Evolutionary conservation across 2,797 vertebrate genomes (phyloP).

Genomic region (Diplodus sargus): DNA sequence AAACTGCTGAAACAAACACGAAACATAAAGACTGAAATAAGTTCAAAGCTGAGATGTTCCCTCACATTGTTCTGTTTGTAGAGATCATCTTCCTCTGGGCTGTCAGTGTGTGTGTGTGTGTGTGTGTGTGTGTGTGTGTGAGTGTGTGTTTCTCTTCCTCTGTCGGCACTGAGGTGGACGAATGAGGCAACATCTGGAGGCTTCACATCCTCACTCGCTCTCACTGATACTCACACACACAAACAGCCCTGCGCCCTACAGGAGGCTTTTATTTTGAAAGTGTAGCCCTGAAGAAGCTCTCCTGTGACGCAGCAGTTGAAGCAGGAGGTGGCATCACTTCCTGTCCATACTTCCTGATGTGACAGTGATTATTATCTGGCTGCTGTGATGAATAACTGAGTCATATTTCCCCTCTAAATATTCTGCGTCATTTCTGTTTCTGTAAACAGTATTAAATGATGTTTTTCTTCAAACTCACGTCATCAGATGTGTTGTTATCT

Average conservation of each 20-base stretch:
- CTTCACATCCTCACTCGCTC: constrained; percentile 19
- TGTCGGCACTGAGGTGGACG: constrained; percentile 13
- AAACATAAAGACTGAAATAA: not conserved
- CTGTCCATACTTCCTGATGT: constrained; percentile 29
- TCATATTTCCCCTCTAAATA: constrained; percentile 23
- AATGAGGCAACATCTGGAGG: constrained; percentile 28
- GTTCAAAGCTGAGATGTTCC: constrained; percentile 31
- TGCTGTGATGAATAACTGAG: constrained; percentile 20
- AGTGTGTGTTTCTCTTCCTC: constrained; percentile 25
- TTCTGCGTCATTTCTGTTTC: constrained; percentile 1
- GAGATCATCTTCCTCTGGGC: constrained; percentile 48
- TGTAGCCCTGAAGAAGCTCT: not conserved
- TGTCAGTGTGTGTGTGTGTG: constrained; percentile 3
- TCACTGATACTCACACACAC: too few relatives aligned
- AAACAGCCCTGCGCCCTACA: not conserved
- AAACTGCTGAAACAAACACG: not conserved
- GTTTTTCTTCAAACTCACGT: not conserved
- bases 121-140: constrained; percentile 13
- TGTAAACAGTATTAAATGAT: not conserved
- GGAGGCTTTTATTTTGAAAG: constrained; percentile 47
- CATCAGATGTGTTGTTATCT: not conserved
- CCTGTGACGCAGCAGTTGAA: constrained; percentile 1
- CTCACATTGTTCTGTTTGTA: constrained; percentile 44
- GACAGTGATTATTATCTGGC: constrained; percentile 22
- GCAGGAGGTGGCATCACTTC: constrained; percentile 29